Evolutionary conservation across 2,888 invertebrate genomes (phyloP).

Genomic region (Cheilosia pagana): DNA sequence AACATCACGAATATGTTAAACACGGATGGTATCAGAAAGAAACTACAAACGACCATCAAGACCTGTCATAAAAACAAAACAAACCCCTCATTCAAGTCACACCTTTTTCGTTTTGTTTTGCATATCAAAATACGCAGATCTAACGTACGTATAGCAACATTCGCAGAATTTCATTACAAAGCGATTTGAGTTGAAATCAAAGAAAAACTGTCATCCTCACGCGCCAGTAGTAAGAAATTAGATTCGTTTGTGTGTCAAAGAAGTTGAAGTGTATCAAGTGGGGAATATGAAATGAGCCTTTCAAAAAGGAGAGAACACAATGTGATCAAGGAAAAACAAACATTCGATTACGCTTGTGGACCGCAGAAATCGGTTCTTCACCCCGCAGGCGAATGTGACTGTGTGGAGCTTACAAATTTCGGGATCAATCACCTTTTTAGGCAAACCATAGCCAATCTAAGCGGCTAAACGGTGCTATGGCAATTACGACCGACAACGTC

Average conservation of each 20-base stretch:
- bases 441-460: no score
- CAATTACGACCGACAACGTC: no score
- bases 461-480: no score
- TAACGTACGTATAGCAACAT: neutral
- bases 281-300: neutral
- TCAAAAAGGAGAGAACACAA: neutral
- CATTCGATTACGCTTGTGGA: neutral
- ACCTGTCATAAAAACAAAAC: neutral
- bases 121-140: neutral
- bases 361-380: no score
- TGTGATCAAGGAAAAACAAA: neutral
- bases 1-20: neutral
- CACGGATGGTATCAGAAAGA: neutral
- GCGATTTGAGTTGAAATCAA: neutral
- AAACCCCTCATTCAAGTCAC: neutral
- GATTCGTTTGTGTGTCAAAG: neutral
- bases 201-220: constrained; percentile 1
- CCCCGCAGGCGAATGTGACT: no score
- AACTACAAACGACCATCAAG: neutral
- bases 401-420: no score
- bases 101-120: neutral
- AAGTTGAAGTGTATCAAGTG: neutral
- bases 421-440: no score
- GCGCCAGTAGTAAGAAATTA: neutral
- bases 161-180: neutral